Base-by-base conservation (phyloP, 2,888 invertebrate species). In the Chrysolina americana region DNA sequence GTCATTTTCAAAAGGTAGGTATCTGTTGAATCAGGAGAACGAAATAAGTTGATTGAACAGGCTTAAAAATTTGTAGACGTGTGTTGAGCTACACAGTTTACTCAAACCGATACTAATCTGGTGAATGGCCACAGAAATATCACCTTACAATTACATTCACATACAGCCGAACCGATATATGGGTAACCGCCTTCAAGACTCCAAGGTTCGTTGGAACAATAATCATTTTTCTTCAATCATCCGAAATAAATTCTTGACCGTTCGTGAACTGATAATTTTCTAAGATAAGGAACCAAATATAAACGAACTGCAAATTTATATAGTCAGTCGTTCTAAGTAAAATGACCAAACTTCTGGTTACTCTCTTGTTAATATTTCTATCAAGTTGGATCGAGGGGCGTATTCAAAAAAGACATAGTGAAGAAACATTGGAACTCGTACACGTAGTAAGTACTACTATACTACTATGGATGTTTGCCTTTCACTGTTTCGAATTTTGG, bases 391-490 rank as follows among this genome's bases (percentile, higher is more conserved):
- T 68, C 50, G 73, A 28, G 1, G 68, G 65, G 13, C 59, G 65
- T 15, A 36, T 59, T 15, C 59, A 44, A 19, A 73, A 50, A 17
- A 50, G 53, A 56, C 56, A 76, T 48, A 50, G 59, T 36, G 70
- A 73, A 17, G 71, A 78, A 15, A 80, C 77, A 17, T 76, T 82
- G 62, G 82, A 82, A 75, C 73, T 82, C 63, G 78, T 82, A 0
- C 82, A 82, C 65, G 82, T 82, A 44, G 82, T 82, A 78, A 82
- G 79, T 80, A 36, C 36, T 8, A 28, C 2, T n/a, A n/a, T n/a
- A 28, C 28, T 5, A 2, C 2, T 28, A 28, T 28, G 28, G 5
- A 28, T 28, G 28, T 28, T 28, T 3, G 28, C 5, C 28, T 28
- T 28, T 5, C 28, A 5, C 28, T 2, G 28, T 28, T 28, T 28